Conservation (phyloP, 2,888 invertebrate genomes). For the Norana najaformis region DNA sequence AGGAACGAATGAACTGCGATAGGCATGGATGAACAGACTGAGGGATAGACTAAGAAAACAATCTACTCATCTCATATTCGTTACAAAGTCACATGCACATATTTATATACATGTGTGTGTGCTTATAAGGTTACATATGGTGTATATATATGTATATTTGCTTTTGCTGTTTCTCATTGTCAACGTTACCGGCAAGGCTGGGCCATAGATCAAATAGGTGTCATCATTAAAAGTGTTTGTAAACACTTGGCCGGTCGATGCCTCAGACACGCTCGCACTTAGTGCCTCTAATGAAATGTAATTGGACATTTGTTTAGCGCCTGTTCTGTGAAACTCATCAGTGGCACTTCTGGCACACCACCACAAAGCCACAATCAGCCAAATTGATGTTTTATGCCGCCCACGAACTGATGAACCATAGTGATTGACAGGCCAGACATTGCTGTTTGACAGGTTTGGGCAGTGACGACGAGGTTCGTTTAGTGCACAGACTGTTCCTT, state of each 20-base stretch:
- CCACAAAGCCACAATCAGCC: background rate
- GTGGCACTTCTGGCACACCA: too few species aligned
- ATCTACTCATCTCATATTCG: too few species aligned
- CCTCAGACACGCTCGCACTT: background rate
- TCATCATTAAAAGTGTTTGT: slow-evolving; percentile 13
- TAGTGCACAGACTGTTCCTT: slow-evolving; percentile 87
- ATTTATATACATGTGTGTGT: too few species aligned
- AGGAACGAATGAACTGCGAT: too few species aligned
- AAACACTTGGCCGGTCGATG: background rate
- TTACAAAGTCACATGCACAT: too few species aligned
- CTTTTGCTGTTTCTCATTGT: too few species aligned
- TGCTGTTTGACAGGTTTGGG: slow-evolving; percentile 67
- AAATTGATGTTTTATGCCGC: background rate
- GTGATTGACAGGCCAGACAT: background rate
- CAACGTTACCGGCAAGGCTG: background rate
- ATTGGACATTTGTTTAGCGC: background rate
- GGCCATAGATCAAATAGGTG: background rate
- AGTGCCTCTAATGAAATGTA: background rate
- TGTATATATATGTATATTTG: too few species aligned
- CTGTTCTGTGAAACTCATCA: background rate
- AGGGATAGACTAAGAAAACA: too few species aligned
- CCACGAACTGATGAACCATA: background rate
- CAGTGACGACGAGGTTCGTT: slow-evolving; percentile 93
- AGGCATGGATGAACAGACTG: too few species aligned
- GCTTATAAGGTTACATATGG: too few species aligned